Conservation (phyloP, 1,140 invertebrate genomes). For the Trialeurodes vaporariorum region DNA sequence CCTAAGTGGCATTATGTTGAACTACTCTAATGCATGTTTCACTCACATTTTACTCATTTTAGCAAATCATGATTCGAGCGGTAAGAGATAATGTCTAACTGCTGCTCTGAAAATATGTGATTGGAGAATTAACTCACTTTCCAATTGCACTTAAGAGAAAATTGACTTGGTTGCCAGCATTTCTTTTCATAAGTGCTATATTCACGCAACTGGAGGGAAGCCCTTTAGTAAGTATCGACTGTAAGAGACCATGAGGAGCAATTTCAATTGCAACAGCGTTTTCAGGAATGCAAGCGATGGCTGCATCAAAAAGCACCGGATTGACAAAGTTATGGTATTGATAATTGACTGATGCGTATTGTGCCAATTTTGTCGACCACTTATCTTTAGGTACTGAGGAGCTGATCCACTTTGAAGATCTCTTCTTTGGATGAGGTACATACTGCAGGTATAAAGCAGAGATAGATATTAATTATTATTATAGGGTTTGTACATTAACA, state of each 20-base stretch:
- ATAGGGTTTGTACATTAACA: no score
- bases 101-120: no score
- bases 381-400: constrained; percentile 46
- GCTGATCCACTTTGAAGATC: constrained; percentile 45
- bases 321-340: constrained; percentile 90
- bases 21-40: no score
- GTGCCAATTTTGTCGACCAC: constrained; percentile 62
- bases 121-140: constrained; percentile 39
- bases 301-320: constrained; percentile 46
- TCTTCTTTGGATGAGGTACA: constrained; percentile 37
- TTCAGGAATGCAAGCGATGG: constrained; percentile 40
- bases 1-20: no score
- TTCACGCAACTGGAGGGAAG: constrained; percentile 38
- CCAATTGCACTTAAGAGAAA: constrained; percentile 41
- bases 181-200: constrained; percentile 45
- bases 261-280: constrained; percentile 48
- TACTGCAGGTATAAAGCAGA: no score
- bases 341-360: constrained; percentile 76
- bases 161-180: constrained; percentile 36
- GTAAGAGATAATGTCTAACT: no score
- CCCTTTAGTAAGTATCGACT: constrained; percentile 45
- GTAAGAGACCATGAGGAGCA: constrained; percentile 45
- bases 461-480: no score
- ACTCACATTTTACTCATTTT: no score
- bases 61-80: no score